These are phyloP conservation scores for Crematogaster levior DNA, from an alignment of 2,888 invertebrate genomes.

Conservation along the genomic window DNA sequence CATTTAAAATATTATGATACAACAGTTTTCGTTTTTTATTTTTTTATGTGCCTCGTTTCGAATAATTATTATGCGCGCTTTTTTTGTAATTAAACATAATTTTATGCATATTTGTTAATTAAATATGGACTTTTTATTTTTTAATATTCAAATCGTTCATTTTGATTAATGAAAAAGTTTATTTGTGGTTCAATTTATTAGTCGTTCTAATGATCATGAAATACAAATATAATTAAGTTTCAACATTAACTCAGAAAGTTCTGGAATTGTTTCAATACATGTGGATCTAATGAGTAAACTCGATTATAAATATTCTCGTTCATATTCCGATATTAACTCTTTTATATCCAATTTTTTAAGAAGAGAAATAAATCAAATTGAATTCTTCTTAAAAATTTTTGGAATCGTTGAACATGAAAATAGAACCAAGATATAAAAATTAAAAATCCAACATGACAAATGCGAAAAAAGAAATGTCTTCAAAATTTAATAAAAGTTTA, in stretches of 20 bases:
- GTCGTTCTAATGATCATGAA: not conserved
- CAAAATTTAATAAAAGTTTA: not conserved
- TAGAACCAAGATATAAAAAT: too few species aligned
- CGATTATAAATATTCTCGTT: not conserved
- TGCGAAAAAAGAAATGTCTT: not conserved
- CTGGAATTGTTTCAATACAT: not conserved
- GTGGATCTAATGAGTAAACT: not conserved
- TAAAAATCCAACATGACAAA: not conserved
- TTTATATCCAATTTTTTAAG: not conserved
- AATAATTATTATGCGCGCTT: not conserved
- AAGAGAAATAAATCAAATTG: not conserved
- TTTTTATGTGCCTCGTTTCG: not conserved
- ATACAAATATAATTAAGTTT: not conserved
- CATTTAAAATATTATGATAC: not conserved
- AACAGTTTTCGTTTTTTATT: not conserved
- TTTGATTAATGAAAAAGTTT: not conserved
- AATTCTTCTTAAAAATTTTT: not conserved
- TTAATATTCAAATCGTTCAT: not conserved
- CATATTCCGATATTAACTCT: not conserved
- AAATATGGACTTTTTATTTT: not conserved
- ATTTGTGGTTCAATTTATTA: not conserved
- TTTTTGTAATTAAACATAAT: not conserved
- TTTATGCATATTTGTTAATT: not conserved
- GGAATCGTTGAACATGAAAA: not conserved
- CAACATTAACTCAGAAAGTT: not conserved